Evolutionary conservation across 1,140 invertebrate species (phyloP), one percentile per base, ranked within the genome.

Genomic region (Neotoxoptera formosana): DNA sequence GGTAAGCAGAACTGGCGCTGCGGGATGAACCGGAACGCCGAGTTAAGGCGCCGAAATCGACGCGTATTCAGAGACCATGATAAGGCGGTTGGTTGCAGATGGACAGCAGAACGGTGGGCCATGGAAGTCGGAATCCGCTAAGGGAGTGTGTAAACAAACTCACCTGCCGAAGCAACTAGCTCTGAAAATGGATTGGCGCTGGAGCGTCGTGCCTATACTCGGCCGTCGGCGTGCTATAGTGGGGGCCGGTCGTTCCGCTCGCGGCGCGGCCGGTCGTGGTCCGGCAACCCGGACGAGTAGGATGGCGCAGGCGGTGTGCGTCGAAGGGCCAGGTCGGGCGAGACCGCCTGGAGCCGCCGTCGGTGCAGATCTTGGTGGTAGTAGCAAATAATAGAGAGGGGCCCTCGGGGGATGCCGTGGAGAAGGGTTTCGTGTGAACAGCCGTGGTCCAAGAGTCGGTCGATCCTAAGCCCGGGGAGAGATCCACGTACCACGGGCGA

Each of bases 1-100:
- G 97, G 97, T 98, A 97, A 98, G 97, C 97, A 98, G 97, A 98
- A 98, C 97, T 98, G 97, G 97, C 97, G 97, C 96, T 98, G 97
- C 96, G 97, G 97, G 97, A 97, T 94, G 94, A 94, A 94, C 94
- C 94, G 81, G n/a, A 93, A 94, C 96, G 96, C 96, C 95, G 41
- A 4, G 41, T 41, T 41, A 41, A 1, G 41, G 41, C 4, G 41
- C 41, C 41, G 4, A 41, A 41, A n/a, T n/a, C 41, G 1, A 4
- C 41, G 41, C 41, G 41, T 4, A 41, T 4, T 4, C 4, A 41
- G 41, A 41, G 4, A 1, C 41, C 41, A 41, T 4, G 4, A 41
- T n/a, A 41, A 4, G 41, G 41, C 4, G n/a, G 41, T 41, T 97
- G 96, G 97, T 97, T 96, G 96, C 96, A 97, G 96, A 96, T 96